These are phyloP conservation scores for Dasypogon diadema DNA, from an alignment of 2,888 invertebrate genomes.

Conservation along the genomic window DNA sequence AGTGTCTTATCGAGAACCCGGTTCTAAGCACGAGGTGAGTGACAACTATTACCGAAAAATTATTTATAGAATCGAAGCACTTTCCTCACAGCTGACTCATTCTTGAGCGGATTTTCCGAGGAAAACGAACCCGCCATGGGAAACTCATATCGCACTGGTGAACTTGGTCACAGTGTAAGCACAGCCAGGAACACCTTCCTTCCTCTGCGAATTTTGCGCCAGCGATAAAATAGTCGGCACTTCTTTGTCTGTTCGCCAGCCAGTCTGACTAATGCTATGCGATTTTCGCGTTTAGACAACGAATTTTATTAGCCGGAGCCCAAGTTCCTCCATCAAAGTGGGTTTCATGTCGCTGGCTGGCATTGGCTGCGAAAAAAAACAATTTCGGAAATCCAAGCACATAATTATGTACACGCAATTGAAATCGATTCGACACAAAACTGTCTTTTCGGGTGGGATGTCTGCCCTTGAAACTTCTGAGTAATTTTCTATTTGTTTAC, in stretches of 20 bases:
- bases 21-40: not conserved
- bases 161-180: not conserved
- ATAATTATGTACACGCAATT: slow-evolving; percentile 5
- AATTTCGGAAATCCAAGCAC: not conserved
- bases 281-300: not conserved
- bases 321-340: not conserved
- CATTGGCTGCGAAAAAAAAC: not conserved
- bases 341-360: not conserved
- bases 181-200: not conserved
- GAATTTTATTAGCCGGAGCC: not conserved
- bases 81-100: not conserved
- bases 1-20: not conserved
- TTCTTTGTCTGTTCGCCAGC: not conserved
- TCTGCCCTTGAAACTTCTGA: slow-evolving; percentile 24
- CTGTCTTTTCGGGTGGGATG: not conserved
- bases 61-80: not conserved
- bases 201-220: not conserved
- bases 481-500: slow-evolving; percentile 3
- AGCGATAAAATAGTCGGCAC: not conserved
- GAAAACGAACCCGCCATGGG: not conserved
- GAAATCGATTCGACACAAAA: slow-evolving; percentile 10
- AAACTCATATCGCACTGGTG: not conserved
- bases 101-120: not conserved
- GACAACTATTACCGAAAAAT: not conserved
- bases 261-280: not conserved